These are phyloP conservation scores for Champsocephalus gunnari DNA, from an alignment of 2,797 vertebrate genomes.

Conservation along the genomic window DNA sequence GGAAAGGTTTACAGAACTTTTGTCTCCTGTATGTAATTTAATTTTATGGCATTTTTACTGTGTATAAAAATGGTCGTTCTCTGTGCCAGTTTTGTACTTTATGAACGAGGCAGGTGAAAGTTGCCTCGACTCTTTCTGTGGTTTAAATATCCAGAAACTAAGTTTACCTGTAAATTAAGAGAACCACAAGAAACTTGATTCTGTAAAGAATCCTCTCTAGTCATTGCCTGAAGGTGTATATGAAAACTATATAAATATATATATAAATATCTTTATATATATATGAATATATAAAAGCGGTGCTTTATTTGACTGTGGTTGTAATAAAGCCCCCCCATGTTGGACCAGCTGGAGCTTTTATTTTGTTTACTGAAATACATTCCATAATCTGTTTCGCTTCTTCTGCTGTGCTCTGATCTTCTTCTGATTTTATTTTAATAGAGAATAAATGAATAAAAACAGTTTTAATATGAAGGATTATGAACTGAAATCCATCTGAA, in stretches of 20 bases:
- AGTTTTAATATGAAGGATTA: conserved; percentile 82
- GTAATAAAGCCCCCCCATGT: conserved; percentile 99
- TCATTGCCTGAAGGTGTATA: conserved; percentile 99
- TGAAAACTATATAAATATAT: conserved; percentile 85
- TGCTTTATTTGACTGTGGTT: conserved; percentile 99
- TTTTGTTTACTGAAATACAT: conserved; percentile 91
- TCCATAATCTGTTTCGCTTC: conserved; percentile 82
- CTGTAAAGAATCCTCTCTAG: conserved; percentile 99
- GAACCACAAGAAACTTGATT: conserved; percentile 99
- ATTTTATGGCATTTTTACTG: conserved; percentile 99
- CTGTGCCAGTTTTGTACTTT: conserved; percentile 99
- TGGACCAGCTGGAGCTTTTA: conserved; percentile 98
- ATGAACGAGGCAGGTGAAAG: conserved; percentile 90
- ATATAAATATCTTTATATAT: conserved; percentile 82
- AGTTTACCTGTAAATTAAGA: conserved; percentile 99
- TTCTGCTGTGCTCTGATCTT: conserved; percentile 76
- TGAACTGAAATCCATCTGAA: conserved; percentile 51
- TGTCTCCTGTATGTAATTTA: conserved; percentile 93
- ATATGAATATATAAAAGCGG: conserved; percentile 84
- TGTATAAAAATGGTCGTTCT: conserved; percentile 96
- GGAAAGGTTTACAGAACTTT: conserved; percentile 90
- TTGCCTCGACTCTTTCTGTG: conserved; percentile 92
- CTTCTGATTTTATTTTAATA: conserved; percentile 83
- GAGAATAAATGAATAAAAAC: conserved; percentile 87
- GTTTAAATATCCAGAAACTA: conserved; percentile 94